phyloP scores from a whole-genome alignment of 2,888 invertebrate species.

The Choreutis nemorana region DNA sequence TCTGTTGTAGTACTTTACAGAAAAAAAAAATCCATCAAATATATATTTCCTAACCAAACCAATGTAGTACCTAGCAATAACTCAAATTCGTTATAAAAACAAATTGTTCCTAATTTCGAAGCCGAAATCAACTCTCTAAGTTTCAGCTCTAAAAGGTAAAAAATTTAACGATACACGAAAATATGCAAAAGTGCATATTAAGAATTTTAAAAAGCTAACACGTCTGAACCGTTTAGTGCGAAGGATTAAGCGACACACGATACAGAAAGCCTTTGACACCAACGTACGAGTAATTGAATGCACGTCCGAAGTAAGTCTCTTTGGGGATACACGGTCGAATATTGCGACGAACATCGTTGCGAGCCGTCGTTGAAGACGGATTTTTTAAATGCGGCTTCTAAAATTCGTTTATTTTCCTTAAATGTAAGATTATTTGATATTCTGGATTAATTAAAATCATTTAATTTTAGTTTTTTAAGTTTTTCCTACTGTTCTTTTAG shows the following conservation, averaged over 20 bases:
- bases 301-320: conserved; percentile 21
- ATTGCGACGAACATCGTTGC: conserved; percentile 9
- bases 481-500: conserved; percentile 10
- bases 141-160: too few species aligned
- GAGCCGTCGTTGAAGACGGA: too few species aligned
- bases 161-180: conserved; percentile 9
- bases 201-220: conserved; percentile 14
- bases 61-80: not conserved
- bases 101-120: not conserved
- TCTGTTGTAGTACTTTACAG: too few species aligned
- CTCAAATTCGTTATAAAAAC: not conserved
- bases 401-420: too few species aligned
- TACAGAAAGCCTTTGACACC: conserved; percentile 37
- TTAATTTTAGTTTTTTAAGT: conserved; percentile 9
- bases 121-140: not conserved
- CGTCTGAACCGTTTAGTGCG: conserved; percentile 20
- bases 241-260: conserved; percentile 23
- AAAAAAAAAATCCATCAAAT: not conserved
- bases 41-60: not conserved
- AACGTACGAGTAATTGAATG: conserved; percentile 34
- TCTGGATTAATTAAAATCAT: conserved; percentile 8
- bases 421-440: conserved; percentile 6
- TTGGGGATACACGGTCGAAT: conserved; percentile 11
- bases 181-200: conserved; percentile 10
- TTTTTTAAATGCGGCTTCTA: too few species aligned